A percentile compares a stretch with the other conserved stretches of the same genome.
phyloP scores from a whole-genome alignment of 1,140 invertebrate species.

The Portunus trituberculatus region DNA sequence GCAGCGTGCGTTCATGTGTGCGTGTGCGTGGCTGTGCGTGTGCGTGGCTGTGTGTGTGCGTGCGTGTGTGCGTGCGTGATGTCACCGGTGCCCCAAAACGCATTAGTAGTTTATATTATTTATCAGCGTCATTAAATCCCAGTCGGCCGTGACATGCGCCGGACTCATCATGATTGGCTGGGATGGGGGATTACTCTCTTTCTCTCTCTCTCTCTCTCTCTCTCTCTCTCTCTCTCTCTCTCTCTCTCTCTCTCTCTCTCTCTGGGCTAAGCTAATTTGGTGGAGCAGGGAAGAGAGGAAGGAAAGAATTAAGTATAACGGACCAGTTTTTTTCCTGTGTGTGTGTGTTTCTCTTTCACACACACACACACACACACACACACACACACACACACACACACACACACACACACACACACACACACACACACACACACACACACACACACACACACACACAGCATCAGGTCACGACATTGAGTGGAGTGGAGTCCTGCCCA shows the following conservation, averaged over 20 bases:
- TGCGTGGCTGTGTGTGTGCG: neutral
- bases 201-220: no score
- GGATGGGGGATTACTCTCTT: no score
- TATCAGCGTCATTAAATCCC: neutral
- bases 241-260: no score
- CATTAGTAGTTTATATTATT: neutral
- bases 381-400: conserved; percentile 41
- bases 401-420: conserved; percentile 48
- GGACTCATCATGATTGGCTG: no score
- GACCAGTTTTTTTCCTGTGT: no score
- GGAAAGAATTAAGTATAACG: no score
- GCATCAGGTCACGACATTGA: neutral
- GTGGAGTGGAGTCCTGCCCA: no score
- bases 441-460: conserved; percentile 34
- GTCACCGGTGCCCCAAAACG: neutral
- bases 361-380: conserved; percentile 20
- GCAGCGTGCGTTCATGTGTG: neutral
- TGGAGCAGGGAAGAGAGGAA: no score
- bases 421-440: conserved; percentile 43
- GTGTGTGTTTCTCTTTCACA: neutral
- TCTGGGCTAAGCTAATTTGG: no score
- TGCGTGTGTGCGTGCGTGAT: neutral
- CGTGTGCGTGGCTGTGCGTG: no score
- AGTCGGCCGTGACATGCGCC: neutral
- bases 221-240: no score